These are phyloP conservation scores for Ametastegia equiseti DNA, from an alignment of 2,888 invertebrate species.

Conservation along the genomic window DNA sequence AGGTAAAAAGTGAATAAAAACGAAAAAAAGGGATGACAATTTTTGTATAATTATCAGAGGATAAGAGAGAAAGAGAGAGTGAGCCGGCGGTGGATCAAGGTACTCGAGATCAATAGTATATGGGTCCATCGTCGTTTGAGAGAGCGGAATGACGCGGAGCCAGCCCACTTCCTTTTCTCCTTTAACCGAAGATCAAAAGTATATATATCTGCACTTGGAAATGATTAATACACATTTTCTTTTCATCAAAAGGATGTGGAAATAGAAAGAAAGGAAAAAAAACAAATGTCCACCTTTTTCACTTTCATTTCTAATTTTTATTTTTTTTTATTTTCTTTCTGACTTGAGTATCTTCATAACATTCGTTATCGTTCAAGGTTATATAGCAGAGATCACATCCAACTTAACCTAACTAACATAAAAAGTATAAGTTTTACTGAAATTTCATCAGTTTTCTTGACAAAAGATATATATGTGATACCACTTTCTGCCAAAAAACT, in stretches of 20 bases:
- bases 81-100: background rate
- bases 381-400: too few relatives aligned
- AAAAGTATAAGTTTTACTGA: too few relatives aligned
- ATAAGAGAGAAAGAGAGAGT: background rate
- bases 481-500: too few relatives aligned
- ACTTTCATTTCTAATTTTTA: background rate
- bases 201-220: constrained; percentile 13
- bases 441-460: too few relatives aligned
- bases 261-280: too few relatives aligned
- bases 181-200: constrained; percentile 34
- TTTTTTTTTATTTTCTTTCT: background rate
- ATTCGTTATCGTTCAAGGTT: background rate
- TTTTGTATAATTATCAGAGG: constrained; percentile 3
- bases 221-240: constrained; percentile 37
- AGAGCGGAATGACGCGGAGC: constrained; percentile 16
- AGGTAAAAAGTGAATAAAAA: background rate
- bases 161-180: constrained; percentile 20
- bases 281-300: background rate
- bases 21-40: background rate
- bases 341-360: background rate
- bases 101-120: constrained; percentile 27
- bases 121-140: constrained; percentile 24
- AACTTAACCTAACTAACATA: too few relatives aligned
- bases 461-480: too few relatives aligned
- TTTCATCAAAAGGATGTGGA: constrained; percentile 26